Conservation (phyloP, 2,113 vertebrate species). For the Oreochromis niloticus region DNA sequence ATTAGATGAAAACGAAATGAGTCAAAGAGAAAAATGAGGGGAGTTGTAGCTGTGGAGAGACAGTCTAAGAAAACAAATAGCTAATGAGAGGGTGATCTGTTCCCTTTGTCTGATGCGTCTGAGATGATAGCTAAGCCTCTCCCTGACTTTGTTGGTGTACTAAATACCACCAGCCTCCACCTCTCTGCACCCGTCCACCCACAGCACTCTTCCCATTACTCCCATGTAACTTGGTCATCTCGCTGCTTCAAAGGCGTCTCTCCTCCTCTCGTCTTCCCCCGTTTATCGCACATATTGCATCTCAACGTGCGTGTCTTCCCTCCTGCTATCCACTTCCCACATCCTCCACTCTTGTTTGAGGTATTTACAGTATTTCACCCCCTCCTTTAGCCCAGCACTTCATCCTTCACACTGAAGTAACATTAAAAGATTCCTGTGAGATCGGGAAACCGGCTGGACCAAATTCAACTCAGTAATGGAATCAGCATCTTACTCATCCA, state of each 20-base stretch:
- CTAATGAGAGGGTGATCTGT: slow-evolving; percentile 44
- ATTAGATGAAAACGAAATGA: background rate
- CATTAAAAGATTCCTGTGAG: background rate
- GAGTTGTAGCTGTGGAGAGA: background rate
- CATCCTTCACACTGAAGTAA: background rate
- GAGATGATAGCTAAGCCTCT: slow-evolving; percentile 47
- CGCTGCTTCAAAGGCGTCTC: background rate
- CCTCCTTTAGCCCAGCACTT: background rate
- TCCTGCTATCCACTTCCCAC: background rate
- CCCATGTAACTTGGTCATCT: slow-evolving; percentile 20
- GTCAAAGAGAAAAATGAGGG: slow-evolving; percentile 4
- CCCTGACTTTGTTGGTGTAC: slow-evolving; percentile 18
- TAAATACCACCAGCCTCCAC: slow-evolving; percentile 32
- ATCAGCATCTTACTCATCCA: slow-evolving; percentile 35
- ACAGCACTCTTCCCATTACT: slow-evolving; percentile 33
- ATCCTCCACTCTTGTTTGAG: background rate
- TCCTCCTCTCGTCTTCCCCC: background rate
- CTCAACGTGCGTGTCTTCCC: background rate
- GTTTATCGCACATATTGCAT: background rate
- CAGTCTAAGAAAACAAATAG: slow-evolving; percentile 31
- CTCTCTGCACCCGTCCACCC: slow-evolving; percentile 31
- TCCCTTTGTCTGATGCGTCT: slow-evolving; percentile 44
- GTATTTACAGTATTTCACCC: background rate
- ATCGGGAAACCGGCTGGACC: slow-evolving; percentile 1
- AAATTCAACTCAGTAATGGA: slow-evolving; percentile 44